phyloP scores from a whole-genome alignment of 1,140 invertebrate genomes.

The Camponotus vicinus region DNA sequence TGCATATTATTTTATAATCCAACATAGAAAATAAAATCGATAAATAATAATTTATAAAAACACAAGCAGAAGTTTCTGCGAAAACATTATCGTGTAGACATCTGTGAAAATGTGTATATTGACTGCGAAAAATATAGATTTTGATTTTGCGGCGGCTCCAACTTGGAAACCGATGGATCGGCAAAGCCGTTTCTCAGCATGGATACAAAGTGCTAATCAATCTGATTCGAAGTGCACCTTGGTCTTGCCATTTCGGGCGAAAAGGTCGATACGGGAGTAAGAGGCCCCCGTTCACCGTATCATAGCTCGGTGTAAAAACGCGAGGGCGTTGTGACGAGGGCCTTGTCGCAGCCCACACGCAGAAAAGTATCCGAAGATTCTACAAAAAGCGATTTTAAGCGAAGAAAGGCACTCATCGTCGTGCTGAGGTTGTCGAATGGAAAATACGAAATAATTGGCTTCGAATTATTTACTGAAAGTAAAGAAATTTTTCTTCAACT shows the following conservation, averaged over 20 bases:
- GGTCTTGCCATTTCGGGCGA: constrained; percentile 81
- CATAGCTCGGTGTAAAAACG: constrained; percentile 70
- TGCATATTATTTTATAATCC: no score
- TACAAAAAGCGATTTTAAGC: constrained; percentile 67
- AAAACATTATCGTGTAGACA: no score
- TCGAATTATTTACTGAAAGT: background rate
- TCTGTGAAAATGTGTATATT: no score
- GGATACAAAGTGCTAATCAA: constrained; percentile 67
- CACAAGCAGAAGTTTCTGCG: no score
- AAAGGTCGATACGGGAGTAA: constrained; percentile 79
- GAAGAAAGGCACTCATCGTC: background rate
- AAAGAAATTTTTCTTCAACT: background rate
- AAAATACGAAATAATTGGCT: background rate
- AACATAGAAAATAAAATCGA: no score
- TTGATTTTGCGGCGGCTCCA: background rate
- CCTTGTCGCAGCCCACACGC: constrained; percentile 83
- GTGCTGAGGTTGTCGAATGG: background rate
- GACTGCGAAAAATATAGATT: background rate
- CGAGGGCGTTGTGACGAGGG: constrained; percentile 82
- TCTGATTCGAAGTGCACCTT: constrained; percentile 75
- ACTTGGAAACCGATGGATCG: background rate
- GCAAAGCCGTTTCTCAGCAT: constrained; percentile 24
- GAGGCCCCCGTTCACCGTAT: constrained; percentile 75
- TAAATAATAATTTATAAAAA: background rate
- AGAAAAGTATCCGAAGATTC: constrained; percentile 78